Evolutionary conservation across 2,113 vertebrate genomes (phyloP).

Genomic region (Anguilla rostrata): DNA sequence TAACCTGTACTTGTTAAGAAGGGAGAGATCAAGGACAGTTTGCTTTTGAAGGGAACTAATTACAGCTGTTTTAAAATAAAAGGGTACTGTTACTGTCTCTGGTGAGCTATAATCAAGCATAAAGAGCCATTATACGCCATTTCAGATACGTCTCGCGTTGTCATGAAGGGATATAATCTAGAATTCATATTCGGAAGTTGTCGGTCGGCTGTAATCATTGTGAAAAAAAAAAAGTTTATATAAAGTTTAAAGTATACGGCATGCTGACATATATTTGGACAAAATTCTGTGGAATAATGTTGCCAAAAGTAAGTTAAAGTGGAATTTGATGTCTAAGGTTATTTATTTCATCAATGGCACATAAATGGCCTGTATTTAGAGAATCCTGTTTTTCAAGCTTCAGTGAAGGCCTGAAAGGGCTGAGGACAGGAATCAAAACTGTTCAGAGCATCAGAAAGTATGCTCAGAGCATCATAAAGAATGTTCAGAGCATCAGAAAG

Average conservation of each 20-base stretch:
- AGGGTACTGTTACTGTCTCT: not conserved
- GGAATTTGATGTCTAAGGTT: no score
- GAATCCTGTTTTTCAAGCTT: no score
- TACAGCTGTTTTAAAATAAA: not conserved
- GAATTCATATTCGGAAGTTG: not conserved
- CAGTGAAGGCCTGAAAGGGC: no score
- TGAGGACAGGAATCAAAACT: no score
- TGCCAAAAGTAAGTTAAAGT: no score
- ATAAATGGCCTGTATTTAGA: no score
- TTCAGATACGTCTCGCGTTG: not conserved
- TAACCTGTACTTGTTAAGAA: not conserved
- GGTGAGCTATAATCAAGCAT: not conserved
- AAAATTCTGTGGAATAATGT: not conserved
- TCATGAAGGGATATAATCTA: not conserved
- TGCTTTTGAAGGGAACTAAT: not conserved
- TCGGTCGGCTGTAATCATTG: not conserved
- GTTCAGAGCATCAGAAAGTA: no score
- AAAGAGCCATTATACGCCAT: not conserved
- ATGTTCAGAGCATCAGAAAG: no score
- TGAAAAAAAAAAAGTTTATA: not conserved
- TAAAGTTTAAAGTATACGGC: not conserved
- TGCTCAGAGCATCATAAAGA: no score
- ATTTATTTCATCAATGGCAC: no score
- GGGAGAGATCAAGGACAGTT: not conserved
- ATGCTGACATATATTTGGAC: not conserved